Conservation (phyloP, 1,140 invertebrate species). For the Sycophaga agraensis region DNA sequence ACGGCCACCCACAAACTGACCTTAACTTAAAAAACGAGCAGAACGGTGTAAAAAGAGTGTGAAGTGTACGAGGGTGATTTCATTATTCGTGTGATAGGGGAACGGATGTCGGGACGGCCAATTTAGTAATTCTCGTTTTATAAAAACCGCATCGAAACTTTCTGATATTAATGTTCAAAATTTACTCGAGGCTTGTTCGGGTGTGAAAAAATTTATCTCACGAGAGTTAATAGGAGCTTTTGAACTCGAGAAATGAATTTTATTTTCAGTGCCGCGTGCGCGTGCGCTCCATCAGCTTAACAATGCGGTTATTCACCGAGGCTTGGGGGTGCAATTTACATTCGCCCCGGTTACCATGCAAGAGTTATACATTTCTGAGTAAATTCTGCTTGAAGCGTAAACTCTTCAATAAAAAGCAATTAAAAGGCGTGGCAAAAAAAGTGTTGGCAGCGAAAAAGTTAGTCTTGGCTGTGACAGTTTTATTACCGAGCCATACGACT, state of each 20-base stretch:
- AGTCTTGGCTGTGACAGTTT: slow-evolving; percentile 3
- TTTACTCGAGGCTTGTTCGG: no score
- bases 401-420: slow-evolving; percentile 16
- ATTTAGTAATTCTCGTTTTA: no score
- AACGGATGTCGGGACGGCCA: no score
- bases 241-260: not conserved
- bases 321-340: not conserved
- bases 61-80: no score
- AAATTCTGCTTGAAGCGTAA: not conserved
- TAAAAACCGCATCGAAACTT: no score
- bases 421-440: slow-evolving; percentile 3
- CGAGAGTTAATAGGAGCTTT: not conserved
- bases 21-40: no score
- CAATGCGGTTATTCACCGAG: slow-evolving; percentile 1
- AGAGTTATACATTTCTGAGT: not conserved
- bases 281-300: not conserved
- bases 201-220: no score
- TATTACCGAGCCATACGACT: not conserved
- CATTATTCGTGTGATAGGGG: no score
- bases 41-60: no score
- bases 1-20: no score
- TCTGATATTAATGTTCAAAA: no score
- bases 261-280: no score
- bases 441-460: not conserved
- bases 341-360: not conserved